Evolutionary conservation across 1,140 invertebrate genomes (phyloP).

Genomic region (Cepaea nemoralis): DNA sequence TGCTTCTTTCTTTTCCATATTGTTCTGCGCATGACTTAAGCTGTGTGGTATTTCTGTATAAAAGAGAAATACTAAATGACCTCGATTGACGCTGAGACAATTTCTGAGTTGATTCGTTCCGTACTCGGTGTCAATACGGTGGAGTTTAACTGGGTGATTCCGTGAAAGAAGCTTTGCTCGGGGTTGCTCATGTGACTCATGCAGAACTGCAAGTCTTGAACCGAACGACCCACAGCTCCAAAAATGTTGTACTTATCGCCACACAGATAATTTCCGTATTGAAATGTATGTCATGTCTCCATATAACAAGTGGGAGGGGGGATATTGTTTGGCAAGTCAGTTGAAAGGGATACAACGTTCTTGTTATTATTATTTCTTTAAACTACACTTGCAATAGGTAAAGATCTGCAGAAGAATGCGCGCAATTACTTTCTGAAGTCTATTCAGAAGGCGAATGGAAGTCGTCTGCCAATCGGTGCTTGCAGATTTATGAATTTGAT

Average conservation of each 20-base stretch:
- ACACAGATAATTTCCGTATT: not conserved
- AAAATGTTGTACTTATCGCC: not conserved
- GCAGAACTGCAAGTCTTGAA: not conserved
- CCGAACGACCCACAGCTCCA: not conserved
- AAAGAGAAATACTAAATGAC: slow-evolving; percentile 1
- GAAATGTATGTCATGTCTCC: not conserved
- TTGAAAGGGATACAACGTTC: not conserved
- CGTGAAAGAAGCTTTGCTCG: slow-evolving; percentile 6
- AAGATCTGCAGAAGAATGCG: not conserved
- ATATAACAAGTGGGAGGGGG: not conserved
- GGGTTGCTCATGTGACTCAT: slow-evolving; percentile 1
- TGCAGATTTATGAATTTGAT: too few species aligned
- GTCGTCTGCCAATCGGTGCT: too few species aligned
- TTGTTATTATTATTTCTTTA: not conserved
- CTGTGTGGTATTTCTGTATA: not conserved
- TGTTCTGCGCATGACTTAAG: slow-evolving; percentile 2
- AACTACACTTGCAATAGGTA: not conserved
- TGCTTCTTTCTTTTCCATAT: not conserved
- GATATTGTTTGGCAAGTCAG: not conserved
- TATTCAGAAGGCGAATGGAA: too few species aligned
- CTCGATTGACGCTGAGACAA: not conserved
- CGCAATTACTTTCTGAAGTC: not conserved
- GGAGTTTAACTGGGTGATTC: not conserved
- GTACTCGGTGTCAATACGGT: slow-evolving; percentile 1
- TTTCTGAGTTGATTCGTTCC: slow-evolving; percentile 10